Base-by-base conservation (phyloP, 2,113 vertebrate species). In the Jacana jacana region DNA sequence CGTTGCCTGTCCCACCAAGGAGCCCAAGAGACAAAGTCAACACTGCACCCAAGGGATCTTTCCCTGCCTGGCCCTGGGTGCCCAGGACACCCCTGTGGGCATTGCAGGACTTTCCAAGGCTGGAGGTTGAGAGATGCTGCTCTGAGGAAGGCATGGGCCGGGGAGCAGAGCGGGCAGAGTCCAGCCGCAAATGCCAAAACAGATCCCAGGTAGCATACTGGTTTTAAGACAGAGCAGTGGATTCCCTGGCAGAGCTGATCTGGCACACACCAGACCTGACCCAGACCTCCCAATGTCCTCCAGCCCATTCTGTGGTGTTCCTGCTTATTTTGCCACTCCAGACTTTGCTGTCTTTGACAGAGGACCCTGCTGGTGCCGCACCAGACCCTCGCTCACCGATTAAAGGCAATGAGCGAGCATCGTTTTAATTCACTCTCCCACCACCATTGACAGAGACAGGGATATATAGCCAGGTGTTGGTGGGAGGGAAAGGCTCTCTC, bases 91-190 rank as follows among this genome's bases (percentile, higher is more conserved):
- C 12, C 20, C 69, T 5, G n/a, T 0, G n/a, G 61, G 23, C 23
- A 17, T 11, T 11, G n/a, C 35, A 22, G 68, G 48, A 42, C 19
- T 81, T 55, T 30, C 24, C 40, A 60, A 20, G 57, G 31, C 33
- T 49, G 57, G 27, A 11, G n/a, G 24, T 2, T 48, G 35, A 31
- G 54, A 28, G 35, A 1, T 39, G 63, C 17, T 70, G 79, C 76
- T 48, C 46, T 0, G 1, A 1, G 44, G 17, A 48, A 40, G n/a
- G 5, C 7, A 2, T 0, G 4, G 18, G 24, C 13, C 2, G 48
- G 55, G 42, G 37, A 82, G n/a, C 24, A 33, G 20, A 52, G 22
- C 0, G 0, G 27, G 40, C 37, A 61, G 13, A 11, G 20, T 6
- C 73, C 33, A 51, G 37, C 27, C 7, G 6, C 23, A 6, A 60